phyloP scores from a whole-genome alignment of 2,888 invertebrate species.

The Anodontia alba region DNA sequence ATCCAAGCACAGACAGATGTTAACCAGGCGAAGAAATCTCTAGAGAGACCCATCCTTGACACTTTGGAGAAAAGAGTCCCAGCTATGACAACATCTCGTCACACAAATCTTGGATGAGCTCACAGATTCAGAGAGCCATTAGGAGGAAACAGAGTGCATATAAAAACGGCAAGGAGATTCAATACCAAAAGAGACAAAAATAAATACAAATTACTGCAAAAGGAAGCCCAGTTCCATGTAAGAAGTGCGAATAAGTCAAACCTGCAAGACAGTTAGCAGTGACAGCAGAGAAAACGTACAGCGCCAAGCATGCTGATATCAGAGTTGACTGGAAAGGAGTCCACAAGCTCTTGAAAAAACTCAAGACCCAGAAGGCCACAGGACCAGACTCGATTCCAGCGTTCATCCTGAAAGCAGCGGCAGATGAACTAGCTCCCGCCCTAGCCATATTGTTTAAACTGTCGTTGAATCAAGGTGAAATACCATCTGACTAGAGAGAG shows the following conservation, averaged over 20 bases:
- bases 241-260: background rate
- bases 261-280: background rate
- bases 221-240: background rate
- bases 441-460: background rate
- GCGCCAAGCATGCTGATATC: background rate
- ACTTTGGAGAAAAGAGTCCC: background rate
- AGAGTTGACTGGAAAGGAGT: too few relatives aligned
- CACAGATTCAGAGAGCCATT: background rate
- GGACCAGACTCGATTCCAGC: too few relatives aligned
- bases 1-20: background rate
- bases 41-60: background rate
- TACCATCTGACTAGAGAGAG: too few relatives aligned
- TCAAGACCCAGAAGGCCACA: too few relatives aligned
- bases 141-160: slow-evolving; percentile 9
- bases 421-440: background rate
- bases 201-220: too few relatives aligned
- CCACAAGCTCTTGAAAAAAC: too few relatives aligned
- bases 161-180: too few relatives aligned
- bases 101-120: slow-evolving; percentile 1
- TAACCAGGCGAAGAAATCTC: background rate
- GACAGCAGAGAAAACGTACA: background rate
- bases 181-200: too few relatives aligned
- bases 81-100: background rate
- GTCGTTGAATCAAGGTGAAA: background rate
- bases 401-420: too few relatives aligned